A percentile compares a stretch with the other conserved stretches of the same genome.
Evolutionary conservation across 2,888 invertebrate genomes (phyloP).

Genomic region (Sialis lutaria): DNA sequence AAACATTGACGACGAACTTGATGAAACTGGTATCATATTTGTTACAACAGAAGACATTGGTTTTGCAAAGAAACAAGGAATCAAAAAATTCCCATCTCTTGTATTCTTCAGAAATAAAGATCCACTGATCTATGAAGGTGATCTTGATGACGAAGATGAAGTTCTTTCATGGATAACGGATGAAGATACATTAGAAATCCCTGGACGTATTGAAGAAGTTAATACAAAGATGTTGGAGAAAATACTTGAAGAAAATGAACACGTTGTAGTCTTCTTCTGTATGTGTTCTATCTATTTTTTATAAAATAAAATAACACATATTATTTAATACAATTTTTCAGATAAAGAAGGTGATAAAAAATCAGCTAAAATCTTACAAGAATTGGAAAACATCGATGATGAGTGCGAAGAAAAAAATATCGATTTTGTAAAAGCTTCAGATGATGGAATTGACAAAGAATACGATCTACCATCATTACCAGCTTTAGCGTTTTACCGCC

Average conservation of each 20-base stretch:
- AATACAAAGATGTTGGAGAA: slow-evolving; percentile 82
- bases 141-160: slow-evolving; percentile 81
- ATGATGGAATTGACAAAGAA: slow-evolving; percentile 71
- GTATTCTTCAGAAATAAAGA: slow-evolving; percentile 87
- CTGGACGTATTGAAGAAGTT: slow-evolving; percentile 85
- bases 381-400: slow-evolving; percentile 83
- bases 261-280: slow-evolving; percentile 88
- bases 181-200: slow-evolving; percentile 77
- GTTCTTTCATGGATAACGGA: slow-evolving; percentile 83
- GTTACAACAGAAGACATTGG: slow-evolving; percentile 76
- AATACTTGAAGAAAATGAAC: slow-evolving; percentile 70
- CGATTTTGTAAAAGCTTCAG: slow-evolving; percentile 82
- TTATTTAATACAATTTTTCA: slow-evolving; percentile 19
- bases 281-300: slow-evolving; percentile 26
- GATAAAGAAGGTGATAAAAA: slow-evolving; percentile 83
- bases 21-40: slow-evolving; percentile 84
- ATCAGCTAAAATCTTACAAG: slow-evolving; percentile 72
- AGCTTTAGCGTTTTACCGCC: slow-evolving; percentile 70
- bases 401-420: slow-evolving; percentile 85
- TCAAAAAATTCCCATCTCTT: slow-evolving; percentile 69
- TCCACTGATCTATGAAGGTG: slow-evolving; percentile 64
- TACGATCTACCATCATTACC: slow-evolving; percentile 71
- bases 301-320: background rate
- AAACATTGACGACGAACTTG: slow-evolving; percentile 83
- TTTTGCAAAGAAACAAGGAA: slow-evolving; percentile 69